Evolutionary conservation across 2,888 invertebrate genomes (phyloP), one percentile per base, ranked within the genome.

Genomic region (Apodemia mormo): DNA sequence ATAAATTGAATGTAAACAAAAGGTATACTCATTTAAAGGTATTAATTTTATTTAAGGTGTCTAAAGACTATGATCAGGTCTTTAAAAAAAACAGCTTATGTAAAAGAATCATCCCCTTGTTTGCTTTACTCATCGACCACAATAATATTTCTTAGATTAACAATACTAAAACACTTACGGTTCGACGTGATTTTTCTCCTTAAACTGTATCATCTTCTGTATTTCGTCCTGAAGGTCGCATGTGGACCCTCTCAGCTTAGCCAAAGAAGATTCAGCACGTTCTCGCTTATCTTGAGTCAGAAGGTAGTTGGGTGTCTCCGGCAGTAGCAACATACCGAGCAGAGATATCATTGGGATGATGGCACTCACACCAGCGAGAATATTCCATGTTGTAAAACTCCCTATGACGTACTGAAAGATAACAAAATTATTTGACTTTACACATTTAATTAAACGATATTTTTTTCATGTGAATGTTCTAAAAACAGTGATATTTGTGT

Each of bases 221-320:
- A 96, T 94, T 80, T 96, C 96, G 10, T 90, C 94, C 65, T 95
- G 92, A 2, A 96, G 80, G 77, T 96, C 92, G 78, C 94, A 95
- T 0, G 94, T 94, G 12, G 94, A 95, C 0, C 95, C 95, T 69
- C 96, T 88, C 8, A 96, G 89, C 77, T 94, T 94, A 4, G 86
- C 85, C 56, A 96, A 83, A 0, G 95, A 94, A 66, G 87, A 89
- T 73, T 94, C 88, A 0, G 96, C 96, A 61, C 95, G 92, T 43
- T 94, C 94, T 54, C 93, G 92, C 74, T 93, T 93, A 72, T 94
- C 94, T 64, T 94, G 94, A 2, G 94, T 94, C 22, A 96, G 91
- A 14, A 96, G 94, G 84, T 94, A 96, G 78, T 96, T 95, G 1
- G 97, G 96, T 0, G 96, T 95, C 80, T 97, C 96, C 0, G 96